A percentile compares a stretch with the other conserved stretches of the same genome.
Evolutionary conservation across 2,113 vertebrate species (phyloP).

Genomic region (Micromys minutus): DNA sequence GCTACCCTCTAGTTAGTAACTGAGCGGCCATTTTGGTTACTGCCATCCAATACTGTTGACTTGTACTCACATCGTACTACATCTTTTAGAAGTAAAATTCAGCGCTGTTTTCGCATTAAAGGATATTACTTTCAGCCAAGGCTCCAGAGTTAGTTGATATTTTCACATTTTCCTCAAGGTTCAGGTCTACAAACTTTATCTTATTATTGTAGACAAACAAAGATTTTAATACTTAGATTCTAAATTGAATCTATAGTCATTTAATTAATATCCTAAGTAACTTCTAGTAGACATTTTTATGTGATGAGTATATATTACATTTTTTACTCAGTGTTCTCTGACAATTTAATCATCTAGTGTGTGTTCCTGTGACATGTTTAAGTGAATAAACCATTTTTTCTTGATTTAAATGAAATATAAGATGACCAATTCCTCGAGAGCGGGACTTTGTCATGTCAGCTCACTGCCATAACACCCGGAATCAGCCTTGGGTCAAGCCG

Average conservation of each 20-base stretch:
- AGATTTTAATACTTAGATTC: not conserved
- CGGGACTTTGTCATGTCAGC: not conserved
- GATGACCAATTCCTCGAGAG: not conserved
- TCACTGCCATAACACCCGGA: not conserved
- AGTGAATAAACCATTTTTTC: not conserved
- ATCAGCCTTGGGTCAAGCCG: not conserved
- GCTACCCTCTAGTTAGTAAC: fast-evolving
- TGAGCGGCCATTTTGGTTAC: not conserved
- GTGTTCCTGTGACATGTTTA: not conserved
- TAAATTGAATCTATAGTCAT: not conserved
- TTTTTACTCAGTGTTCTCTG: constrained; percentile 3
- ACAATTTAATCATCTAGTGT: not conserved
- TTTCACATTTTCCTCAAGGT: not conserved
- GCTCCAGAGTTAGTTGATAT: not conserved
- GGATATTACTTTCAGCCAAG: not conserved
- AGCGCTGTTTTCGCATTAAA: not conserved
- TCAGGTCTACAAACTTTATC: not conserved
- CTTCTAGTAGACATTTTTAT: not conserved
- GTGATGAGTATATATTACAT: not conserved
- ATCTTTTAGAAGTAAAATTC: not conserved
- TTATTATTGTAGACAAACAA: not conserved
- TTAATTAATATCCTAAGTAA: not conserved
- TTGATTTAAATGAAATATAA: not conserved
- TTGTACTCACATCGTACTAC: not conserved
- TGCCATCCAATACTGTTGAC: not conserved